Conservation (phyloP, 2,797 vertebrate genomes). For the Loriculus beryllinus region DNA sequence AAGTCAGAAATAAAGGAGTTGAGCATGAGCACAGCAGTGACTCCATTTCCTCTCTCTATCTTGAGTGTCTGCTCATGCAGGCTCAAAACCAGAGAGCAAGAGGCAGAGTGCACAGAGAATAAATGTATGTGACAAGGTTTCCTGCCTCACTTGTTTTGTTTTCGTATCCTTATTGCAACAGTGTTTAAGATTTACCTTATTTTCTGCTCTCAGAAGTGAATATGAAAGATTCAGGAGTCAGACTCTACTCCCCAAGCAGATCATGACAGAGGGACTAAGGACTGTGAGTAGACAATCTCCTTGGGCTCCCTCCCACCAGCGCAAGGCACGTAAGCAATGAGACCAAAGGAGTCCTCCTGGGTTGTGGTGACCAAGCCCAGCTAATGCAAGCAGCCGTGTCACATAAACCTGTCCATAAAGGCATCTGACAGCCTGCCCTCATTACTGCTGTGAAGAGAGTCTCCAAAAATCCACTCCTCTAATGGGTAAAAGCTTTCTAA, state of each 20-base stretch:
- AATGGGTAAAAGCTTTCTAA: not conserved
- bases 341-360: not conserved
- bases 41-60: not conserved
- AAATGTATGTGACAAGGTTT: not conserved
- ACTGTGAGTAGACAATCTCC: not conserved
- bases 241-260: not conserved
- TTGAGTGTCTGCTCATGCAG: not conserved
- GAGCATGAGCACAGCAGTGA: not conserved
- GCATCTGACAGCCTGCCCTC: not conserved
- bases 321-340: fast-evolving
- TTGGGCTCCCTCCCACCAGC: not conserved
- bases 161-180: not conserved
- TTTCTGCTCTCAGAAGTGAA: not conserved
- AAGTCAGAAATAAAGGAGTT: not conserved
- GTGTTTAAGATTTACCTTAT: not conserved
- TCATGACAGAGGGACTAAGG: not conserved
- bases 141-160: not conserved
- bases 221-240: not conserved
- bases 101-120: not conserved
- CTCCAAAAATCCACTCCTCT: not conserved
- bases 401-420: not conserved
- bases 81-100: not conserved
- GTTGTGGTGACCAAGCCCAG: not conserved
- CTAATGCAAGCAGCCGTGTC: not conserved
- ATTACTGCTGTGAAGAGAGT: not conserved